Base-by-base conservation (phyloP, 2,113 vertebrate genomes). In the Budorcas taxicolor region DNA sequence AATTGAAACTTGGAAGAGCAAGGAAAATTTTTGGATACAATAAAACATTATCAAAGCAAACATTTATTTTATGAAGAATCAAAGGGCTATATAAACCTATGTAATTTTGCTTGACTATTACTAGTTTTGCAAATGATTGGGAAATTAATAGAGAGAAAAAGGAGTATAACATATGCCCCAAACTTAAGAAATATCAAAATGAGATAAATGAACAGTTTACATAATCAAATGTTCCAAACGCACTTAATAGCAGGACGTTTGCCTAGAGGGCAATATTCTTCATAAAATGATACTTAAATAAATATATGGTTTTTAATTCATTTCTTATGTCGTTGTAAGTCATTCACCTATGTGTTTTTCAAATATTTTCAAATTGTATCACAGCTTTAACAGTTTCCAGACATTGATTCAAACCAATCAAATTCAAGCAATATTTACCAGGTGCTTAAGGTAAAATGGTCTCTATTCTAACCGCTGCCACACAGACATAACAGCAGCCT, bases 271-370 rank as follows among this genome's bases (percentile, higher is more conserved):
- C 25, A 76, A 57, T 92, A 21, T 82, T 87, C 17, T 78, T 7
- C 25, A 40, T 83, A 94, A 94, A 97, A 64, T 86, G 76, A 92
- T 96, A 40, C 76, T 90, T 87, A 47, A 80, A 36, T 60, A 89
- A n/a, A 62, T 55, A 11, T 83, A 11, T 29, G 15, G 33, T 58
- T 25, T 7, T 96, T 91, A 71, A 90, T 23, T 92, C 5, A 43
- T n/a, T 85, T 93, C 31, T 76, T 87, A 5, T 78, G 27, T 78
- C 23, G 21, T 27, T 74, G 9, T 53, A 55, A 88, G 3, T 45
- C 43, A 50, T 74, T 53, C 13, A 36, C 40, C 7, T 87, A 29
- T 76, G 15, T 67, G 36, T 45, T 88, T 95, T 90, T 85, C 23
- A 91, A 81, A 50, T 90, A 50, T 57, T 93, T 95, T 90, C 27